These are phyloP conservation scores for Aphelinus certus DNA, from an alignment of 1,140 invertebrate species.

Conservation along the genomic window DNA sequence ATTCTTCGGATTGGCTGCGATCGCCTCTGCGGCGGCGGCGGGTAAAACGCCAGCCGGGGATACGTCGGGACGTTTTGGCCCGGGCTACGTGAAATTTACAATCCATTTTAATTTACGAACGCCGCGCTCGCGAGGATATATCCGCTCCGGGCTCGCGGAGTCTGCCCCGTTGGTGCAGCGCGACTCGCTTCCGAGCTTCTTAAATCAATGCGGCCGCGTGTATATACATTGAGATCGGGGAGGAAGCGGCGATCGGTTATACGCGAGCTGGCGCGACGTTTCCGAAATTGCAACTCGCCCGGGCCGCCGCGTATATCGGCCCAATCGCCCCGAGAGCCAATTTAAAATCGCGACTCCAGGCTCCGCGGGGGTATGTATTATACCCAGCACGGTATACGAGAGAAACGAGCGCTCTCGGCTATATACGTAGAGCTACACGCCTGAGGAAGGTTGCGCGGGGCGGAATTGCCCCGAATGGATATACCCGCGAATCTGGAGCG, in stretches of 20 bases:
- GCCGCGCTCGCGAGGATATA: conserved; percentile 46
- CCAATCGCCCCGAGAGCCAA: conserved; percentile 13
- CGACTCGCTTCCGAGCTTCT: conserved; percentile 49
- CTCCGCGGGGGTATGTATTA: background rate
- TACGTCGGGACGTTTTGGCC: background rate
- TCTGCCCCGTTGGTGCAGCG: background rate
- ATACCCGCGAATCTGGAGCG: too few relatives aligned
- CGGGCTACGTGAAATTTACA: conserved; percentile 53
- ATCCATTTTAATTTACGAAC: conserved; percentile 61
- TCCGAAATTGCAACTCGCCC: conserved; percentile 28
- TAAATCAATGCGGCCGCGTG: conserved; percentile 57
- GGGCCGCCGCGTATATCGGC: background rate
- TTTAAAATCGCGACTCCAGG: conserved; percentile 14
- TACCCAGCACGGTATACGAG: background rate
- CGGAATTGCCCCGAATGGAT: too few relatives aligned
- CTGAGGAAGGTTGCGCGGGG: too few relatives aligned
- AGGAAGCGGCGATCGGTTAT: background rate
- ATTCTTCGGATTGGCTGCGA: conserved; percentile 38
- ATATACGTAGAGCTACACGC: too few relatives aligned
- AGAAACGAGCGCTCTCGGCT: too few relatives aligned
- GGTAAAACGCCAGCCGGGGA: background rate
- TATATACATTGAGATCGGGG: conserved; percentile 53
- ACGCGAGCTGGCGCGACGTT: conserved; percentile 19
- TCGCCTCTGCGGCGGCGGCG: conserved; percentile 37
- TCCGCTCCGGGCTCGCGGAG: conserved; percentile 53